Evolutionary conservation across 2,113 vertebrate species (phyloP), one percentile per base, ranked within the genome.

Genomic region (Corydoras maculifer): DNA sequence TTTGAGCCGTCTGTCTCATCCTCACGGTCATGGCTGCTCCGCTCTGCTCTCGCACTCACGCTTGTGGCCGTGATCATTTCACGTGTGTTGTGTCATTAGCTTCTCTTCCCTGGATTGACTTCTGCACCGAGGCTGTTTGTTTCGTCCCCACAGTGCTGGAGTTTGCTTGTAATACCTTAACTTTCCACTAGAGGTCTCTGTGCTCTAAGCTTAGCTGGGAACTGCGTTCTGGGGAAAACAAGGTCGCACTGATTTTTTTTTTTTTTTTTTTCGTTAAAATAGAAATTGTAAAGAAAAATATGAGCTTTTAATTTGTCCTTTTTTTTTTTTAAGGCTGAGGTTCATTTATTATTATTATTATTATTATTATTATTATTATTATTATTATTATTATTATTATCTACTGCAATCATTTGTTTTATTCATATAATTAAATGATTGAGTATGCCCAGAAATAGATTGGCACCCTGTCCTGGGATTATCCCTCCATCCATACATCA

Each of bases 1-100:
- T 69, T 18, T 68, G 55, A 53, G n/a, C 60, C 58, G 49, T 71
- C 59, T 67, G 15, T 62, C 35, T 72, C 77, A 75, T 75, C 58
- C 57, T 63, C 77, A 75, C 62, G 58, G 62, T 70, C 62, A 51
- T 73, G 74, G 62, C 66, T 76, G 67, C 65, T 31, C 51, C 18
- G 58, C 9, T 58, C 68, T 35, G 49, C 10, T 59, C 76, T 68
- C 62, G 35, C 35, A 53, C 62, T 72, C 69, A 53, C 50, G 73
- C 69, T 64, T 72, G 77, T 64, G 64, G 10, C 62, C 48, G 15
- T 68, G 64, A 58, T 59, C 69, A 72, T 78, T 69, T 35, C 73
- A 75, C 65, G 65, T 60, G 35, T 43, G 35, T 43, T 8, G 4
- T 54, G 29, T 70, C 49, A 58, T 53, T 62, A 75, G 50, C 61